Conservation (phyloP, 92 coral and sea anemone species). For the Umimayanthus kanabou region DNA sequence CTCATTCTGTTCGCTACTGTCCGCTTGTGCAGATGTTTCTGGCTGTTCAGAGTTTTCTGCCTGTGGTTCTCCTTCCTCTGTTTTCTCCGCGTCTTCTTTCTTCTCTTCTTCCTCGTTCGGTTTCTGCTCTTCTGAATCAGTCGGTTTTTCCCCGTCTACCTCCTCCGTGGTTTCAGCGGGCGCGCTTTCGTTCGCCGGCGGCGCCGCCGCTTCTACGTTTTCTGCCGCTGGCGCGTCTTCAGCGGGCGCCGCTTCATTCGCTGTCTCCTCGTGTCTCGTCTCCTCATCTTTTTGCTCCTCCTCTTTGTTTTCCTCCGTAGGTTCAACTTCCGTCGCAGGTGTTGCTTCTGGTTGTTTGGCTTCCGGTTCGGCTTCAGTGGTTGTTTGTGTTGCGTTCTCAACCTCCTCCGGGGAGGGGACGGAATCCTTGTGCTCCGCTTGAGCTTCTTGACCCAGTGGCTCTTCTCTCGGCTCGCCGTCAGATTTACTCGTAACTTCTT, state of each 20-base stretch:
- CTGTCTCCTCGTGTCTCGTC: constrained; percentile 10
- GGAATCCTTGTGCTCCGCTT: constrained; percentile 64
- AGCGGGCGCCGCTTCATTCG: background rate
- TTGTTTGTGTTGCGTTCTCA: constrained; percentile 15
- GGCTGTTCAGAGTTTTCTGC: constrained; percentile 2
- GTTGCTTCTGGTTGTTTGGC: background rate
- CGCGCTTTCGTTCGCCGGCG: constrained; percentile 23
- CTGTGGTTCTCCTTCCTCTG: constrained; percentile 32
- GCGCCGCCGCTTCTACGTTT: background rate
- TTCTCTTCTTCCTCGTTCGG: background rate
- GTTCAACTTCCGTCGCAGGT: constrained; percentile 12
- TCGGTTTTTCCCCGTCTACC: constrained; percentile 34
- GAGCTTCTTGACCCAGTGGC: constrained; percentile 85
- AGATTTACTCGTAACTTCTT: constrained; percentile 34
- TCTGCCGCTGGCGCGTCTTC: background rate
- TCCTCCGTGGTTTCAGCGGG: constrained; percentile 10
- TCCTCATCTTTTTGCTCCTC: constrained; percentile 14
- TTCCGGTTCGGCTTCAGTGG: constrained; percentile 10
- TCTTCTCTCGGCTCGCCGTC: constrained; percentile 79
- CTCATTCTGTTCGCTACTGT: constrained; percentile 28
- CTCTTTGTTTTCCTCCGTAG: constrained; percentile 4
- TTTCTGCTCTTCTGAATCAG: constrained; percentile 23
- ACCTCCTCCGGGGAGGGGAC: constrained; percentile 23
- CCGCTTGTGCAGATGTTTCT: constrained; percentile 16
- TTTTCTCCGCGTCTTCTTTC: constrained; percentile 44